Conservation (phyloP, 2,888 invertebrate genomes). For the Callinectes sapidus region DNA sequence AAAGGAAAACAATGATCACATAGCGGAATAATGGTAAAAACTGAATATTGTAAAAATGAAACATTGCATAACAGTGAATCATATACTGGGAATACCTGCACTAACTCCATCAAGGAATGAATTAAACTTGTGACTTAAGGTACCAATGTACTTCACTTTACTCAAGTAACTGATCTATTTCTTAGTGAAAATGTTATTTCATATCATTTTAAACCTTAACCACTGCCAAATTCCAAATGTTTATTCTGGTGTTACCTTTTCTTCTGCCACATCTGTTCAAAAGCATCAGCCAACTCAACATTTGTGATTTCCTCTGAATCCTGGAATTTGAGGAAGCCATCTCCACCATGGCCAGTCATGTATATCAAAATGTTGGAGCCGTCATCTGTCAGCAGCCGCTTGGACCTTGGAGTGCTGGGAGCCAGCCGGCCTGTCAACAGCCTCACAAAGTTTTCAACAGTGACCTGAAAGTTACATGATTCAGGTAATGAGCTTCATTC, state of each 20-base stretch:
- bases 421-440: slow-evolving; percentile 94
- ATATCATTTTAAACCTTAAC: too few relatives aligned
- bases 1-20: too few relatives aligned
- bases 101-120: too few relatives aligned
- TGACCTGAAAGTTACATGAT: slow-evolving; percentile 81
- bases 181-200: too few relatives aligned
- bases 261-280: slow-evolving; percentile 99
- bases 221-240: too few relatives aligned
- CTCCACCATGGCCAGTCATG: slow-evolving; percentile 97
- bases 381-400: slow-evolving; percentile 95
- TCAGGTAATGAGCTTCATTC: neutral
- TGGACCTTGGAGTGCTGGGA: slow-evolving; percentile 94
- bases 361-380: slow-evolving; percentile 97
- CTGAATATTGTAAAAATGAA: too few relatives aligned
- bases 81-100: too few relatives aligned
- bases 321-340: slow-evolving; percentile 99
- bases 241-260: slow-evolving; percentile 79
- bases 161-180: too few relatives aligned
- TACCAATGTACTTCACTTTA: too few relatives aligned
- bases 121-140: too few relatives aligned
- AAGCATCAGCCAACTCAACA: slow-evolving; percentile 97
- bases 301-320: slow-evolving; percentile 99
- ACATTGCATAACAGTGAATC: too few relatives aligned
- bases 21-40: too few relatives aligned
- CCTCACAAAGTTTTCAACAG: slow-evolving; percentile 98